Evolutionary conservation across 2,797 vertebrate genomes (phyloP).

Genomic region (Mycteria americana): DNA sequence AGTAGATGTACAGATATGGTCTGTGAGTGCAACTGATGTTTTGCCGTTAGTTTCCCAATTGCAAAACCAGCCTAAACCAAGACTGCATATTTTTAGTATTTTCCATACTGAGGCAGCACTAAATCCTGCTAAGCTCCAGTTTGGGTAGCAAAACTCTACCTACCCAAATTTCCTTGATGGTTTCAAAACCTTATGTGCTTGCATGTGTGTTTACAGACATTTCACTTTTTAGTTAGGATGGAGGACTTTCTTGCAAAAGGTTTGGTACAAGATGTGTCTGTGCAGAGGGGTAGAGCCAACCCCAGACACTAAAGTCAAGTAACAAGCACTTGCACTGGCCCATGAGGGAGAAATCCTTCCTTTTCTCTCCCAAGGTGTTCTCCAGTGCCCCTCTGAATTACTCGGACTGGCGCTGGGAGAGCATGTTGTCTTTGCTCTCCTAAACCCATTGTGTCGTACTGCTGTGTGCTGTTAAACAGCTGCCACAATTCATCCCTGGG

Average conservation of each 20-base stretch:
- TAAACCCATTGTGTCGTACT: slow-evolving; percentile 44
- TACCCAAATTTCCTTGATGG: not conserved
- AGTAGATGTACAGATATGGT: slow-evolving; percentile 14
- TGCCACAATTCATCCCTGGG: slow-evolving; percentile 59
- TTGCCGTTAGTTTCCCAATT: not conserved
- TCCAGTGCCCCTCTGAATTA: slow-evolving; percentile 22
- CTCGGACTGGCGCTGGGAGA: slow-evolving; percentile 38
- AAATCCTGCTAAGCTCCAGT: not conserved
- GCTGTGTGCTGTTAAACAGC: slow-evolving; percentile 64
- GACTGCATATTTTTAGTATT: not conserved
- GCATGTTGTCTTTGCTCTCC: slow-evolving; percentile 41
- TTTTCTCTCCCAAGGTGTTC: slow-evolving; percentile 48
- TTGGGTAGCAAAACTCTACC: not conserved
- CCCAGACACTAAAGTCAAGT: not conserved
- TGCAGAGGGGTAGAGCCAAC: not conserved
- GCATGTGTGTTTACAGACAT: not conserved
- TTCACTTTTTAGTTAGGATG: not conserved
- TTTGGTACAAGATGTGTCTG: not conserved
- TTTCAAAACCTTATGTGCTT: not conserved
- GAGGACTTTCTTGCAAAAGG: not conserved
- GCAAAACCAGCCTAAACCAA: not conserved
- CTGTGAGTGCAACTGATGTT: not conserved
- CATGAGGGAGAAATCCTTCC: not conserved
- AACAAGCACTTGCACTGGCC: not conserved
- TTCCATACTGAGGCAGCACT: not conserved